Base-by-base conservation (phyloP, 2,888 invertebrate species). In the Syritta pipiens region DNA sequence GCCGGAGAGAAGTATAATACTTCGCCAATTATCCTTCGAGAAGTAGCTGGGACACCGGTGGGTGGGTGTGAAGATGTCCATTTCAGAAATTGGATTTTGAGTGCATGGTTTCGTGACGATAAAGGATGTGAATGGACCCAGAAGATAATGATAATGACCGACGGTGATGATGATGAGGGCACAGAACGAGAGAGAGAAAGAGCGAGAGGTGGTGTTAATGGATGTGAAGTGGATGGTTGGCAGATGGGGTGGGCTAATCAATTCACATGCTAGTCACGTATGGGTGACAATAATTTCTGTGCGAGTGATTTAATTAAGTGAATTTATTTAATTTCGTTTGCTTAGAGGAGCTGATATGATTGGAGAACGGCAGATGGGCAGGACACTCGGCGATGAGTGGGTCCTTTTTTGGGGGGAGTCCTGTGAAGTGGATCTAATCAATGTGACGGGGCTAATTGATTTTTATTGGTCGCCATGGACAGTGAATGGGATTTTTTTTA, bases 261-360 rank as follows among this genome's bases (percentile, higher is more conserved):
- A 63, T 63, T 37, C 24, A 42, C 17, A 71, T 77, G 71, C 77
- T 55, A 51, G 72, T 77, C 77, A 77, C 77, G 77, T 71, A 67
- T 71, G 32, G 32, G 65, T 55, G 77, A 65, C 60, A 65, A 60
- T 77, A 53, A 60, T 71, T 71, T 55, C 71, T 35, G 22, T 53
- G 26, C 59, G 59, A 77, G 53, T 77, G 65, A 71, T 72, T 77
- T 60, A 77, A 67, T 71, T 72, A 55, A 60, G 59, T 53, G 40
- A 42, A 60, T 77, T 71, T 55, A 60, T 72, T 77, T 69, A 51
- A 69, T 76, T 69, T 63, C 20, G 35, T 59, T 22, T 53, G n/a
- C 53, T 35, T 57, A 14, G 2, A 32, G 20, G 17, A 7, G 7
- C 12, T 12, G 2, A 4, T 12, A 1, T 5, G 6, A 1, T 37